These are phyloP conservation scores for Cynoglossus semilaevis DNA, from an alignment of 2,113 vertebrate species.

Conservation along the genomic window DNA sequence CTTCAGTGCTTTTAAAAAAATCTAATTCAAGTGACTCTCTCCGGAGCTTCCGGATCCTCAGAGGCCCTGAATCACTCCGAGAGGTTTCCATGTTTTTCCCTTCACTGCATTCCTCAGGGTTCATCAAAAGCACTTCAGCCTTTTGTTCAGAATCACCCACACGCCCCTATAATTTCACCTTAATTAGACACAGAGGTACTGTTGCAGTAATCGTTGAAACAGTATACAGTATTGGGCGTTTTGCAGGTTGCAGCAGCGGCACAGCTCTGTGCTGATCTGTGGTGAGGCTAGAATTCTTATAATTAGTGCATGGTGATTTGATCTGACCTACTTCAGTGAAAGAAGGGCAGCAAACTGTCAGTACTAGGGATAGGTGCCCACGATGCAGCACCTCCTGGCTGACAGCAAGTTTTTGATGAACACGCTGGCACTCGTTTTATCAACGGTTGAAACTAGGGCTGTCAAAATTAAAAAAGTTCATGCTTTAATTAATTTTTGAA, in stretches of 20 bases:
- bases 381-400: conserved; percentile 62
- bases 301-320: conserved; percentile 77
- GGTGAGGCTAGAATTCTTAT: conserved; percentile 60
- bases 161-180: conserved; percentile 14
- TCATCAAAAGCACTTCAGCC: conserved; percentile 2
- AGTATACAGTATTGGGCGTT: conserved; percentile 27
- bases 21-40: background rate
- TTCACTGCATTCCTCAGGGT: conserved; percentile 2
- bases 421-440: conserved; percentile 24
- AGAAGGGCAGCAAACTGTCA: conserved; percentile 78
- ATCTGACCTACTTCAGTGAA: conserved; percentile 82
- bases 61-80: background rate
- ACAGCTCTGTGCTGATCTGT: conserved; percentile 24
- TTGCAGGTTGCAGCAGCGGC: conserved; percentile 36
- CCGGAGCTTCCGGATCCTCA: no score
- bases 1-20: background rate
- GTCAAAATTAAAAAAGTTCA: no score
- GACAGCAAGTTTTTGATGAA: conserved; percentile 57
- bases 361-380: conserved; percentile 70
- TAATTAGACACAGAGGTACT: conserved; percentile 35
- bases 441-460: no score
- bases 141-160: conserved; percentile 39
- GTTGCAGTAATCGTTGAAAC: conserved; percentile 22
- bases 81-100: background rate
- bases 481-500: no score